Evolutionary conservation across 2,113 vertebrate species (phyloP).

Genomic region (Motacilla alba): DNA sequence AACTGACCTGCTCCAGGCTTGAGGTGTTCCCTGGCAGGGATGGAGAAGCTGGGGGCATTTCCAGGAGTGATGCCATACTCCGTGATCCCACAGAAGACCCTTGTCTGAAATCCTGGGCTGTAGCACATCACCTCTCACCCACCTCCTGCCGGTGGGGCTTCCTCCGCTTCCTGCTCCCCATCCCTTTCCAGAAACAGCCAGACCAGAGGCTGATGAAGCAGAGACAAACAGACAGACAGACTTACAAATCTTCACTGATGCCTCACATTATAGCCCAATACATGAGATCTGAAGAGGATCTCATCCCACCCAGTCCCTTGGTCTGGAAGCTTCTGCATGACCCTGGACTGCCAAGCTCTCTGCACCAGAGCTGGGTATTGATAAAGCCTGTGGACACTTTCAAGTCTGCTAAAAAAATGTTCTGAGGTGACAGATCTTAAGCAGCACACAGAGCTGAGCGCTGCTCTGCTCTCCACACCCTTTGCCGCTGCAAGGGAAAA

Average conservation of each 20-base stretch:
- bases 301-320: background rate
- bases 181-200: background rate
- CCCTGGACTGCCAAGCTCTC: background rate
- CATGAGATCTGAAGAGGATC: background rate
- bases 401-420: slow-evolving; percentile 60
- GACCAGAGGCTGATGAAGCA: background rate
- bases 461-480: slow-evolving; percentile 52
- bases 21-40: background rate
- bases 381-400: slow-evolving; percentile 17
- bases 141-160: accelerated
- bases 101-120: background rate
- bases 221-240: background rate
- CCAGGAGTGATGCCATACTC: background rate
- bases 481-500: background rate
- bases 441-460: slow-evolving; percentile 4
- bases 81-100: accelerated
- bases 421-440: slow-evolving; percentile 57
- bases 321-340: background rate
- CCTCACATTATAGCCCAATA: background rate
- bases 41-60: background rate
- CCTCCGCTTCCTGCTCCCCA: background rate
- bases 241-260: background rate
- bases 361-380: background rate
- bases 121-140: background rate
- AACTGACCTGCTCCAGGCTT: background rate